Conservation (phyloP, 2,888 invertebrate species). For the Oxytorus armatus region DNA sequence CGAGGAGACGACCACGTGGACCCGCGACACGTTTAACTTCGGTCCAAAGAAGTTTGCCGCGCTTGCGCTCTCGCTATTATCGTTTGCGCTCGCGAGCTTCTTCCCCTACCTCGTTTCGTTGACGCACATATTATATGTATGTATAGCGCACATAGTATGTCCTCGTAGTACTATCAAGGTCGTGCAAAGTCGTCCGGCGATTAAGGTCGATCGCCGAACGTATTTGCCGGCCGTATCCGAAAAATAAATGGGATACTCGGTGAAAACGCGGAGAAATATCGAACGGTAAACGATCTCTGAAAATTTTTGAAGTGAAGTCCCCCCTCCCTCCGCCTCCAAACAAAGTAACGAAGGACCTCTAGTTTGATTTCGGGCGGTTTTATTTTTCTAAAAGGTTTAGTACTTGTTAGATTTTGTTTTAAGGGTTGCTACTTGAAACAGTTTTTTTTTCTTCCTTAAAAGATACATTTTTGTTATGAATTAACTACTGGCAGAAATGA, state of each 20-base stretch:
- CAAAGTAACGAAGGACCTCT: too few species aligned
- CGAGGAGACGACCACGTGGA: conserved; percentile 79
- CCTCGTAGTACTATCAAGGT: conserved; percentile 65
- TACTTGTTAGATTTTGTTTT: too few species aligned
- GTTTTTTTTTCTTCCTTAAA: too few species aligned
- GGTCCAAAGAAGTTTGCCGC: conserved; percentile 76
- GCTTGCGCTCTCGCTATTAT: conserved; percentile 76
- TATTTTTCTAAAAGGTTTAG: too few species aligned
- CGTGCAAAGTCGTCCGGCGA: conserved; percentile 66
- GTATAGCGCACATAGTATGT: neutral
- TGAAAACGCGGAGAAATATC: neutral
- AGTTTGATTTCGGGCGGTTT: too few species aligned
- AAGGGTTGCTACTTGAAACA: too few species aligned
- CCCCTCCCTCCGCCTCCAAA: too few species aligned
- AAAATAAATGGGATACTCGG: neutral
- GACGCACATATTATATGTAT: conserved; percentile 12
- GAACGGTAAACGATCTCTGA: too few species aligned
- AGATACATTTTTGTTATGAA: too few species aligned
- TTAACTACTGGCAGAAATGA: too few species aligned
- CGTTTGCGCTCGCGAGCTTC: conserved; percentile 34
- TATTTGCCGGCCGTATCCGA: neutral
- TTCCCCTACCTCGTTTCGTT: conserved; percentile 22
- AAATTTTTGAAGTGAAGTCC: too few species aligned
- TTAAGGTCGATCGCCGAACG: conserved; percentile 34
- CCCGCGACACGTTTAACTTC: conserved; percentile 72